Conservation (phyloP, 1,140 invertebrate genomes). For the Saccostrea glomerata region DNA sequence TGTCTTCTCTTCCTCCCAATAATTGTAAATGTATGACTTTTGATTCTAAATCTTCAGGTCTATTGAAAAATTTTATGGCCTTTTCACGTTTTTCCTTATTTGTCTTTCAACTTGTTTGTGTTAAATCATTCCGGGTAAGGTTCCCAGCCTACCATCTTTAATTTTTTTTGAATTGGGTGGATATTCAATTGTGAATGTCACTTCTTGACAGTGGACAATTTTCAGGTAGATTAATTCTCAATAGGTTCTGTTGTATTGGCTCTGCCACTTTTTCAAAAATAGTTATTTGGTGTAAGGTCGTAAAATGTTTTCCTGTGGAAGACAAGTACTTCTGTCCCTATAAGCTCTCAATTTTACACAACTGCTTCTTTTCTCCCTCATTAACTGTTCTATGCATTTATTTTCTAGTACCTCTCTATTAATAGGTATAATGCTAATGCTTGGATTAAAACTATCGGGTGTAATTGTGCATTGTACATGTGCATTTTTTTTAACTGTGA, state of each 20-base stretch:
- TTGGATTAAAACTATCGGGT: neutral
- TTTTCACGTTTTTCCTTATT: neutral
- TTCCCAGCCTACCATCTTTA: conserved; percentile 6
- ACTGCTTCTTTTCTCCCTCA: neutral
- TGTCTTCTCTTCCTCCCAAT: neutral
- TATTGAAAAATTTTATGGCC: neutral
- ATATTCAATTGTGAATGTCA: neutral
- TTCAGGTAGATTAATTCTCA: neutral
- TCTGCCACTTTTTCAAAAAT: neutral
- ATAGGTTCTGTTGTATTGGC: neutral
- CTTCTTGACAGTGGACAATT: neutral
- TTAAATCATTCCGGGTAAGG: neutral
- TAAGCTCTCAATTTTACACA: neutral
- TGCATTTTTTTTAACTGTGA: neutral
- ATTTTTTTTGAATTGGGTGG: neutral
- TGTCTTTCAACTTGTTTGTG: neutral
- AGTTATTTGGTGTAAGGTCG: neutral
- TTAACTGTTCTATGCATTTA: neutral
- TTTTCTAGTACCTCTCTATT: too few relatives aligned
- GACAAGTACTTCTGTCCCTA: neutral
- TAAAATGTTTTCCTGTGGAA: neutral
- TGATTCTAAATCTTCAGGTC: neutral
- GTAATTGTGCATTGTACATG: neutral
- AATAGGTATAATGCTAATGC: neutral
- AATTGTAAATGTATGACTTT: neutral